Conservation (phyloP, 2,797 vertebrate species). For the Myotis daubentonii region DNA sequence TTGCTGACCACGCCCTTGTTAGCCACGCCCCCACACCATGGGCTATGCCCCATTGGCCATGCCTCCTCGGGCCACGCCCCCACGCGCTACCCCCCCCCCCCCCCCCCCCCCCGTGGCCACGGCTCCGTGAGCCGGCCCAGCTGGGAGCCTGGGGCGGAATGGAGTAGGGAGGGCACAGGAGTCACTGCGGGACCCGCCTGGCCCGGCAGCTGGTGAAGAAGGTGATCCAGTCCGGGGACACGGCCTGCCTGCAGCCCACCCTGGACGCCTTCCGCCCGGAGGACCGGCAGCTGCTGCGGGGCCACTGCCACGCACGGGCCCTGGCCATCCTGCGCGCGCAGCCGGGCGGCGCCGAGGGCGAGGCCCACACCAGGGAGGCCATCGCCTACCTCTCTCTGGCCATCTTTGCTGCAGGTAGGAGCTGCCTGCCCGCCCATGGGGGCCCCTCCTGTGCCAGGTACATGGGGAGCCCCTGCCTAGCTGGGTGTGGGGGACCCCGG, state of each 20-base stretch:
- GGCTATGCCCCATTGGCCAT: background rate
- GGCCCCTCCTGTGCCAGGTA: background rate
- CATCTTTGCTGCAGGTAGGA: constrained; percentile 94
- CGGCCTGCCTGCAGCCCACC: constrained; percentile 91
- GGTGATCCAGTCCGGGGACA: constrained; percentile 90
- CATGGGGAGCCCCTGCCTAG: background rate
- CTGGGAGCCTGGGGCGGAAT: rapidly evolving
- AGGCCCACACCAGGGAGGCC: constrained; percentile 89
- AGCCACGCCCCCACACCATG: background rate
- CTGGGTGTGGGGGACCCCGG: rapidly evolving
- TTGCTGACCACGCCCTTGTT: rapidly evolving
- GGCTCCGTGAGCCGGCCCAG: background rate
- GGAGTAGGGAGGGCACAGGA: rapidly evolving
- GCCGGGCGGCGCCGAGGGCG: constrained; percentile 57
- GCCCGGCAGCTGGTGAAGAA: constrained; percentile 92
- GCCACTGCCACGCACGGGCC: constrained; percentile 90
- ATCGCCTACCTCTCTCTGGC: constrained; percentile 94
- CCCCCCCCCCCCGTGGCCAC: background rate
- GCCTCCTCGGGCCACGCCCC: background rate
- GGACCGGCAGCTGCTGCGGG: constrained; percentile 89
- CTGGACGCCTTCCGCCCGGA: constrained; percentile 88
- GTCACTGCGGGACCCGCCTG: background rate
- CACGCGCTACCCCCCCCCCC: too few species aligned
- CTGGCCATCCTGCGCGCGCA: constrained; percentile 86
- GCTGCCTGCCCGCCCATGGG: background rate